Evolutionary conservation across 2,113 vertebrate species (phyloP), one percentile per base, ranked within the genome.

Genomic region (Heliornis fulica): DNA sequence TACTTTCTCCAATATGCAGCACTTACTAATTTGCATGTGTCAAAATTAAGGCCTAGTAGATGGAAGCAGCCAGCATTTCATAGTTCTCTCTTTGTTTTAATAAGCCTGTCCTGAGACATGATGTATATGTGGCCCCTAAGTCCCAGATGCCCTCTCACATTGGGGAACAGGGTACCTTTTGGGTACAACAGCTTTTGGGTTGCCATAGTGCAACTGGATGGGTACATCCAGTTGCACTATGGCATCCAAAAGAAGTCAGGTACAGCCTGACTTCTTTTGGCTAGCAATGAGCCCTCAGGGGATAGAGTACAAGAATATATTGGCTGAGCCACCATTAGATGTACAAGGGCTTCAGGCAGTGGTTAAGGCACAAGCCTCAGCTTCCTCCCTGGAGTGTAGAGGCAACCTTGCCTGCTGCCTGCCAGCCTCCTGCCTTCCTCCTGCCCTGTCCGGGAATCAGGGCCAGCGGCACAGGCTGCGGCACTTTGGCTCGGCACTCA

Each of bases 1-100:
- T 86, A 93, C 94, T 96, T 97, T 97, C 96, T 95, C 93, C 90
- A 92, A 41, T 83, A 72, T 29, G 32, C 50, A 87, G 48, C 3
- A 10, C 56, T 94, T 89, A 82, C 43, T 90, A 78, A 81, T 92
- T 74, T 82, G 31, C 64, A 46, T 56, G 57, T 31, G 45, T 16
- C 21, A 21, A 95, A 84, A 75, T 88, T 56, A 83, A 86, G 51
- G 68, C 40, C 68, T 71, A 48, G 34, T 6, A 45, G 69, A 57
- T 48, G 40, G 79, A 78, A 95, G 48, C 17, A 88, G 77, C 43
- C 40, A 75, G 22, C 25, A 45, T 81, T 90, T 78, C 7, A 5
- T 23, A 31, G 56, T 15, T 66, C 17, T 69, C 11, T 31, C 21
- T 94, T 80, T 66, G 21, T 63, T 92, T 86, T 38, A 71, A 45